These are phyloP conservation scores for Merluccius polli DNA, from an alignment of 2,797 vertebrate species.

Conservation along the genomic window DNA sequence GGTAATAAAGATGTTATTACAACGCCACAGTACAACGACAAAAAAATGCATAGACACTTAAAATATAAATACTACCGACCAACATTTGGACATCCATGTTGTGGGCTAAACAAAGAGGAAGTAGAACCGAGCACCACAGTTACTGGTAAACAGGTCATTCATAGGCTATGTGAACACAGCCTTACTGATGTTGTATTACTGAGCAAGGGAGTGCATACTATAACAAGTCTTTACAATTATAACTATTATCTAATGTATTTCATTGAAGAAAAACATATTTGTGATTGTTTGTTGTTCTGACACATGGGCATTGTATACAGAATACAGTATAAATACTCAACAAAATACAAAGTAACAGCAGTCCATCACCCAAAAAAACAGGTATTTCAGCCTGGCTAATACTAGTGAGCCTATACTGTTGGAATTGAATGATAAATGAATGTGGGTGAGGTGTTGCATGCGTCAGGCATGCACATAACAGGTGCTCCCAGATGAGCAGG, in stretches of 20 bases:
- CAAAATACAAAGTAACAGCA: background rate
- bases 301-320: background rate
- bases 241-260: background rate
- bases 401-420: conserved; percentile 15
- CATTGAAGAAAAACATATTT: background rate
- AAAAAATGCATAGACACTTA: background rate
- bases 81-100: background rate
- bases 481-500: conserved; percentile 37
- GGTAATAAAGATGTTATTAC: background rate
- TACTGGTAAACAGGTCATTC: background rate
- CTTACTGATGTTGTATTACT: background rate
- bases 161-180: background rate
- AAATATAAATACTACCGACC: background rate
- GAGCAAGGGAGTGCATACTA: background rate
- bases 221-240: background rate
- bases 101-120: background rate
- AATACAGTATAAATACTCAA: background rate
- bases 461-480: conserved; percentile 34
- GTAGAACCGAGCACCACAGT: background rate
- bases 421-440: conserved; percentile 11
- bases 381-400: conserved; percentile 9
- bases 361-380: background rate
- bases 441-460: conserved; percentile 14
- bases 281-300: background rate
- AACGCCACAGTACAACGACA: background rate